Evolutionary conservation across 2,113 vertebrate genomes (phyloP).

Genomic region (Carassius auratus): DNA sequence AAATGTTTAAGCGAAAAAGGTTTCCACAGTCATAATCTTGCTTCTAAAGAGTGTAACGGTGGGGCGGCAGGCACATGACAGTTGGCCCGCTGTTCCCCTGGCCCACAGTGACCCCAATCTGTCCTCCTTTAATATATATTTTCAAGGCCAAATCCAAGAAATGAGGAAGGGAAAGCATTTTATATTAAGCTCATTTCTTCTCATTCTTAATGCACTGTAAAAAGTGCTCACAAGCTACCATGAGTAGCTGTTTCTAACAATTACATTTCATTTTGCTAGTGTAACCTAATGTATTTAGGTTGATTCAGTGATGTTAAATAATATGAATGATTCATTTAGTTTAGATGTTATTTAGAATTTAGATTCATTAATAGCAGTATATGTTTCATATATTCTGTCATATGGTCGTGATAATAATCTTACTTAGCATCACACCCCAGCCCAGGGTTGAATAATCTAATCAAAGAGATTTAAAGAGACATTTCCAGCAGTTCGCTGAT

Average conservation of each 20-base stretch:
- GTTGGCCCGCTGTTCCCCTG: constrained; percentile 21
- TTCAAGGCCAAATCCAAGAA: constrained; percentile 26
- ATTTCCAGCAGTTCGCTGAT: constrained; percentile 22
- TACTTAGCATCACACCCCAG: not conserved
- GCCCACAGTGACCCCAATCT: constrained; percentile 36
- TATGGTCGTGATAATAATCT: constrained; percentile 20
- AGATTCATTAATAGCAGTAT: not conserved
- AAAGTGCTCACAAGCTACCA: not conserved
- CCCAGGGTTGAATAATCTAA: not conserved
- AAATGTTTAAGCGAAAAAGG: constrained; percentile 6
- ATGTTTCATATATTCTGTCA: constrained; percentile 24
- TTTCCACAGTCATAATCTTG: constrained; percentile 18
- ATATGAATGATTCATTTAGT: not conserved
- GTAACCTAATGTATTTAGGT: not conserved
- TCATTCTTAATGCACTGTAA: not conserved
- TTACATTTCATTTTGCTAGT: not conserved
- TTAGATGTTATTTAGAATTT: not conserved
- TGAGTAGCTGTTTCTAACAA: not conserved
- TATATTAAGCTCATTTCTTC: not conserved
- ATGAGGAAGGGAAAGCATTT: not conserved
- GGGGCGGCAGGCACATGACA: constrained; percentile 34
- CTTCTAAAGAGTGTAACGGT: constrained; percentile 4
- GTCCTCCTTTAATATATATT: constrained; percentile 30
- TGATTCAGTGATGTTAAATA: not conserved
- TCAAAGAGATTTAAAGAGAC: constrained; percentile 28